These are phyloP conservation scores for Tenebrio molitor DNA, from an alignment of 1,140 invertebrate species.

Conservation along the genomic window DNA sequence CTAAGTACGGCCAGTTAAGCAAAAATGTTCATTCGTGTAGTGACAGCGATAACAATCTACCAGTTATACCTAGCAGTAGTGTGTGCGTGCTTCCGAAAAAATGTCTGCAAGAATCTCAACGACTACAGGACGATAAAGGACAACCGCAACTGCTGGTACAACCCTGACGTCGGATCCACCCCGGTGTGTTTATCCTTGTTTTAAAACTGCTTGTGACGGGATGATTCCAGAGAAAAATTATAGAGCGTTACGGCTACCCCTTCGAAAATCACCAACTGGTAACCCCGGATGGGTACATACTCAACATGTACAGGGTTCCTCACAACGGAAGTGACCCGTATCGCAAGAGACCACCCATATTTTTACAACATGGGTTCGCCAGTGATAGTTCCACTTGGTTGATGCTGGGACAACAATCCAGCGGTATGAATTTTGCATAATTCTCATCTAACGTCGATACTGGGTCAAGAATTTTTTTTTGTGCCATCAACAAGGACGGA, in stretches of 20 bases:
- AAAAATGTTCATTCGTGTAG: conserved; percentile 14
- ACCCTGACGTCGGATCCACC: conserved; percentile 52
- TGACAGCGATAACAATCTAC: not conserved
- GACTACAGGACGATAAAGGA: conserved; percentile 53
- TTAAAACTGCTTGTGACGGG: conserved; percentile 5
- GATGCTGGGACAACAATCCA: conserved; percentile 66
- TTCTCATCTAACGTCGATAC: too few species aligned
- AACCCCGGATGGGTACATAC: conserved; percentile 71
- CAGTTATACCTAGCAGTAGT: not conserved
- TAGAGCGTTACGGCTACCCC: conserved; percentile 68
- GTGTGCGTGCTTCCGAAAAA: conserved; percentile 44
- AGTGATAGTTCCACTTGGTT: conserved; percentile 72
- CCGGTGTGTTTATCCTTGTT: conserved; percentile 49
- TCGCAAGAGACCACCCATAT: conserved; percentile 65
- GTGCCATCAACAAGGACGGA: too few species aligned
- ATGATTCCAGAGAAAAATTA: conserved; percentile 63
- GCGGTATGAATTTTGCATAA: too few species aligned
- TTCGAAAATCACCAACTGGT: conserved; percentile 67
- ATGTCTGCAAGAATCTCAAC: conserved; percentile 54
- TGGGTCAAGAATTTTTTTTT: too few species aligned
- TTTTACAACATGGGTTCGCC: conserved; percentile 76
- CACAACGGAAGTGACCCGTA: conserved; percentile 18
- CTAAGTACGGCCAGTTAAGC: not conserved
- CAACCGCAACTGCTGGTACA: conserved; percentile 57
- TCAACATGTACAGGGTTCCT: conserved; percentile 69